A percentile compares a stretch with the other conserved stretches of the same genome.
Conservation (phyloP, 2,113 vertebrate species). For the Saccopteryx leptura region DNA sequence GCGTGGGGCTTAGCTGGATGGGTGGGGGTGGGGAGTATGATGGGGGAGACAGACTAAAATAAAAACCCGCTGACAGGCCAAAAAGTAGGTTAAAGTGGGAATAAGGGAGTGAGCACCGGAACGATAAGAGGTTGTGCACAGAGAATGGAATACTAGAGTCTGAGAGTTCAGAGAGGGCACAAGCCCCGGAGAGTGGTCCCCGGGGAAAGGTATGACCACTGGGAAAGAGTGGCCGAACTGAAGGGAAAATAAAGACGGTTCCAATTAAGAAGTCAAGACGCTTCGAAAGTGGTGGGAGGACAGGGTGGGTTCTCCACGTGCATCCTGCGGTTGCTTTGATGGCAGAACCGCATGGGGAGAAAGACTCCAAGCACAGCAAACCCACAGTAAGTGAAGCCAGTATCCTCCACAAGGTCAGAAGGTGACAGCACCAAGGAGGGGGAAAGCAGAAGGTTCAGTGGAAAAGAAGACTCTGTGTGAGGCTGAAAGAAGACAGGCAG, state of each 20-base stretch:
- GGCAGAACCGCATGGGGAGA: neutral
- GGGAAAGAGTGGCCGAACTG: neutral
- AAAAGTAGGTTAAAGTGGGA: neutral
- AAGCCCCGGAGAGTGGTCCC: neutral
- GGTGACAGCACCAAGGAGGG: neutral
- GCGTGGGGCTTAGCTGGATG: neutral
- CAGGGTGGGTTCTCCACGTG: neutral
- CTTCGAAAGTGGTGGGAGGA: neutral
- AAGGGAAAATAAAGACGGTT: neutral
- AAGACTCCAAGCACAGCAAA: neutral
- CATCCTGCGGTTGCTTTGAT: neutral
- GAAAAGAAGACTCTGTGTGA: neutral
- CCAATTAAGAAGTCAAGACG: neutral
- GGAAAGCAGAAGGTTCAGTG: neutral
- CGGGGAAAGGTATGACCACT: neutral
- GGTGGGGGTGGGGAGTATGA: neutral
- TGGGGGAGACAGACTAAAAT: neutral
- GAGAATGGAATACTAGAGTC: too few relatives aligned
- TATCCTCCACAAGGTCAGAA: neutral
- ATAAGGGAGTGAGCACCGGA: neutral
- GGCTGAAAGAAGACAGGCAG: neutral
- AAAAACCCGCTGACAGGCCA: neutral
- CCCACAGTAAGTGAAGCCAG: neutral
- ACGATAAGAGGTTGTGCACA: neutral
- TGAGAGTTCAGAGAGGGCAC: neutral